Evolutionary conservation across 2,888 invertebrate genomes (phyloP), one percentile per base, ranked within the genome.

Genomic region (Plemyria rubiginata): DNA sequence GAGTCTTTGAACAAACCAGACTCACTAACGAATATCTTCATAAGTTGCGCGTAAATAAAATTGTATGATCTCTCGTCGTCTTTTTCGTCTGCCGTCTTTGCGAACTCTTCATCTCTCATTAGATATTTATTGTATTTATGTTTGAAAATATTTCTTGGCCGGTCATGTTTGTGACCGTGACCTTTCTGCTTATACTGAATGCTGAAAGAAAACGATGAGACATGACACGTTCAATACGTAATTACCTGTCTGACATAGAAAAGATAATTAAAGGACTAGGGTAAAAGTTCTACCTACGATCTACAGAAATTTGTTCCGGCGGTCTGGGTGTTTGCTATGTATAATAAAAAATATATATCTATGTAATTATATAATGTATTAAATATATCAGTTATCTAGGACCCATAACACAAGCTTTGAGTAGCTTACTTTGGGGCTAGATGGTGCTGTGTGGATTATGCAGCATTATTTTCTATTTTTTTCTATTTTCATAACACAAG

Each of bases 11-110:
- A 68, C 71, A 48, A 70, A 64, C 76, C 75, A 72, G 87, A 67
- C 82, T 94, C 81, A 72, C 84, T 54, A 6, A 94, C 70, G 65
- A 94, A 85, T 40, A 88, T 71, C 72, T 90, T 90, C 50, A 93
- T 87, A 0, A 93, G 70, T 70, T 88, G 88, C 49, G 90, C 86
- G 52, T 90, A 91, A 60, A 90, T 86, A 5, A 86, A 66, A 65
- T 85, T 87, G 61, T 84, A 72, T 9, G 45, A 45, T 70, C 80
- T 84, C 7, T 87, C 83, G 3, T 80, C 81, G 2, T 80, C 77
- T 0, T 71, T 70, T 1, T 66, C 65, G 11, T 63, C 54, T 4
- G 28, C 52, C 50, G 57, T 51, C 8, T 57, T 54, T 22, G 38
- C 38, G 45, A 51, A 28, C 8, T 59, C 48, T 40, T 32, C 16